Conservation (phyloP, 2,113 vertebrate species). For the Leptodactylus fuscus region DNA sequence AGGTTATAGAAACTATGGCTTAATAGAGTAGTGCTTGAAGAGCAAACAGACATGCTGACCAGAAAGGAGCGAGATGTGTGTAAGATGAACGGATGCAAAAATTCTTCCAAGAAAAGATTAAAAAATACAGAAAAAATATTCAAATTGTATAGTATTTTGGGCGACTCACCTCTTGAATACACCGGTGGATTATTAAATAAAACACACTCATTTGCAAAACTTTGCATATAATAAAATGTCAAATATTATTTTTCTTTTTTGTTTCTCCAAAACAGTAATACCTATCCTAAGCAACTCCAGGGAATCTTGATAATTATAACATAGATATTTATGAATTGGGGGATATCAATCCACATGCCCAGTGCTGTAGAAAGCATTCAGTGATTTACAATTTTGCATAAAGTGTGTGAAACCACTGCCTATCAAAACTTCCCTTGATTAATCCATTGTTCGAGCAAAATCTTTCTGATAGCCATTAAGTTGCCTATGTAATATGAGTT, state of each 20-base stretch:
- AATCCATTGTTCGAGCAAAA: conserved; percentile 59
- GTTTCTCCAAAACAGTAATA: conserved; percentile 28
- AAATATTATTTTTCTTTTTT: conserved; percentile 10
- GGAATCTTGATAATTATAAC: conserved; percentile 22
- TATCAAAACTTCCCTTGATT: conserved; percentile 59
- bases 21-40: neutral
- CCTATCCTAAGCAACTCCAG: neutral
- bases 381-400: conserved; percentile 55
- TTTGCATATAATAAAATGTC: neutral
- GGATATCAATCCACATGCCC: conserved; percentile 35
- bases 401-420: conserved; percentile 54
- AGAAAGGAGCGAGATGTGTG: neutral
- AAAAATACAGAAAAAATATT: neutral
- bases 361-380: conserved; percentile 26
- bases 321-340: conserved; percentile 47
- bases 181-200: neutral
- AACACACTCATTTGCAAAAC: neutral
- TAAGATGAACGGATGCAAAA: neutral
- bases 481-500: conserved; percentile 60
- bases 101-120: neutral
- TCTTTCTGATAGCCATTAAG: conserved; percentile 59
- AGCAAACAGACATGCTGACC: neutral
- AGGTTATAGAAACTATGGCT: neutral
- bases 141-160: neutral
- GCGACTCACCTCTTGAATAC: neutral